Evolutionary conservation across 2,113 vertebrate genomes (phyloP).

Genomic region (Cyanoderma ruficeps): DNA sequence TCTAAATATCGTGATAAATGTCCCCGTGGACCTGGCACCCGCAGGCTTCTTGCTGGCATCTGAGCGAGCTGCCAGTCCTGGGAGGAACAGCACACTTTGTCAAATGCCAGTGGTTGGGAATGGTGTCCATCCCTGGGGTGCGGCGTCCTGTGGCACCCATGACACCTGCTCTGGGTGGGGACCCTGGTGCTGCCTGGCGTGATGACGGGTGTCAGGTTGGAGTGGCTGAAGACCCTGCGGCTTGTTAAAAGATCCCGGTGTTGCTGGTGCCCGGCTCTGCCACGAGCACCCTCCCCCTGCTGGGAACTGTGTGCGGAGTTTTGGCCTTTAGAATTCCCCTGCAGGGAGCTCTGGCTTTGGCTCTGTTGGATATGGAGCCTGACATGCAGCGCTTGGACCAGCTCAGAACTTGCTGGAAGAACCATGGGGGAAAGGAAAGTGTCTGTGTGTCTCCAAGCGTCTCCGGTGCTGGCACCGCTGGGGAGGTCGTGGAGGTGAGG

Average conservation of each 20-base stretch:
- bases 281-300: background rate
- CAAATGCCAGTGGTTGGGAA: rapidly evolving
- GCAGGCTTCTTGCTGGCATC: background rate
- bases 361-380: rapidly evolving
- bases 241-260: rapidly evolving
- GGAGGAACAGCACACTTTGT: background rate
- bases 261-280: background rate
- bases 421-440: background rate
- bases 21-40: background rate
- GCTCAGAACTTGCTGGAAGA: background rate
- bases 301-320: rapidly evolving
- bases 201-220: background rate
- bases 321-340: background rate
- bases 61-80: background rate
- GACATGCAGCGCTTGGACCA: rapidly evolving
- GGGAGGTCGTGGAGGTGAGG: background rate
- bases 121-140: background rate
- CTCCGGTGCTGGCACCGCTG: background rate
- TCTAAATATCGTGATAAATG: background rate
- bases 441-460: rapidly evolving
- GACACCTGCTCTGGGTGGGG: background rate
- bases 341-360: background rate
- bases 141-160: rapidly evolving
- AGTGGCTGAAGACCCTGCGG: background rate
- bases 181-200: rapidly evolving